phyloP scores from a whole-genome alignment of 1,140 invertebrate genomes.

The Penaeus chinensis region DNA sequence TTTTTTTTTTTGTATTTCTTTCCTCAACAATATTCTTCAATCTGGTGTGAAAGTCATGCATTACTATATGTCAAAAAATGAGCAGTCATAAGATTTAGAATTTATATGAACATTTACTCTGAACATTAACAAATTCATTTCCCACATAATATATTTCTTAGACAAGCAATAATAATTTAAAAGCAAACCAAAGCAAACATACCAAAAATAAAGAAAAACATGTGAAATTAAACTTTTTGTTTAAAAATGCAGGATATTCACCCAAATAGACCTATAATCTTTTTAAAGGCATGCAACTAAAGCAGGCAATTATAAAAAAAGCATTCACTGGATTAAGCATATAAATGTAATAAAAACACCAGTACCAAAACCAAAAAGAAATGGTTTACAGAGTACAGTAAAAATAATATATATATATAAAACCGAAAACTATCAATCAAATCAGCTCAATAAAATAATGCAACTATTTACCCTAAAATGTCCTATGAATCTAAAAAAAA shows the following conservation, averaged over 20 bases:
- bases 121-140: no score
- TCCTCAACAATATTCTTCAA: no score
- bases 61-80: no score
- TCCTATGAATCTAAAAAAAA: no score
- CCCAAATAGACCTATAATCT: slow-evolving; percentile 26
- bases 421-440: no score
- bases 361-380: slow-evolving; percentile 1
- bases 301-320: slow-evolving; percentile 29
- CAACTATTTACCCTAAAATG: slow-evolving; percentile 27
- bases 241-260: slow-evolving; percentile 26
- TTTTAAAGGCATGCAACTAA: slow-evolving; percentile 28
- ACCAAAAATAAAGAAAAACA: neutral
- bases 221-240: neutral
- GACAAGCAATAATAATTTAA: neutral
- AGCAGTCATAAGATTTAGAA: no score
- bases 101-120: no score
- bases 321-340: slow-evolving; percentile 38
- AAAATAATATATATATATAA: slow-evolving; percentile 1
- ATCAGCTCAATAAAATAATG: neutral
- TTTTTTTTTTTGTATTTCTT: no score
- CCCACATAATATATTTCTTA: no score
- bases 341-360: slow-evolving; percentile 18
- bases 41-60: no score
- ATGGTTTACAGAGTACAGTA: neutral
- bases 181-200: slow-evolving; percentile 16